A percentile compares a stretch with the other conserved stretches of the same genome.
Evolutionary conservation across 2,888 invertebrate genomes (phyloP).

Genomic region (Parasteatoda lunata): DNA sequence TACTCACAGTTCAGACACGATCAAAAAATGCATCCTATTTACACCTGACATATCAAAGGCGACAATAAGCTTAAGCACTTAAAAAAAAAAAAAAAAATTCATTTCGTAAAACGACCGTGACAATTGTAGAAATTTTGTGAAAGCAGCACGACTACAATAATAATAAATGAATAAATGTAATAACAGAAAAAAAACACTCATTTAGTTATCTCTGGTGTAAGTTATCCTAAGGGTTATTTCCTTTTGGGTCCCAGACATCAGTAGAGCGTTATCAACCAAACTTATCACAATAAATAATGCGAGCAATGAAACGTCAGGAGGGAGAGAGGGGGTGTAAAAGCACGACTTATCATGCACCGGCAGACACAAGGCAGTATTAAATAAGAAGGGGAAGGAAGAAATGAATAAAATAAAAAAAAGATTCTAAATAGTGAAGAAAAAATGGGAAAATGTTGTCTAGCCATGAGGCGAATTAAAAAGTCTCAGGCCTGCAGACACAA

Average conservation of each 20-base stretch:
- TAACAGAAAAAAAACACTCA: no score
- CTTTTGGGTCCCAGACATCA: conserved; percentile 29
- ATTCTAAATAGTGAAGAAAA: no score
- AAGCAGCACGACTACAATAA: no score
- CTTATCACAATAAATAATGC: conserved; percentile 61
- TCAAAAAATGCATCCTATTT: no score
- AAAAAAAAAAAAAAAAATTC: no score
- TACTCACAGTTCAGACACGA: no score
- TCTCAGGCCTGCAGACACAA: conserved; percentile 34
- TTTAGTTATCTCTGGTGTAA: no score
- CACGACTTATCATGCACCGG: conserved; percentile 61
- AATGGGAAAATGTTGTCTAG: conserved; percentile 38
- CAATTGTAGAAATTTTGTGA: no score
- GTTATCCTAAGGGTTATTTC: conserved; percentile 17
- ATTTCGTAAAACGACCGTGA: no score
- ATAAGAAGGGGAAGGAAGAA: conserved; percentile 4
- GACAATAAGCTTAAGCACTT: no score
- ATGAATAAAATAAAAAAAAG: background rate
- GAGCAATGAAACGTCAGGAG: conserved; percentile 12
- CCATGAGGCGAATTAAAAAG: conserved; percentile 32
- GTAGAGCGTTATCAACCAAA: conserved; percentile 48
- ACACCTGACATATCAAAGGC: no score
- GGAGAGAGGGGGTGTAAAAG: conserved; percentile 22
- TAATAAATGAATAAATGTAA: no score
- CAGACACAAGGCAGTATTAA: conserved; percentile 47